These are phyloP conservation scores for Agrochola lychnidis DNA, from an alignment of 2,888 invertebrate genomes.

Conservation along the genomic window DNA sequence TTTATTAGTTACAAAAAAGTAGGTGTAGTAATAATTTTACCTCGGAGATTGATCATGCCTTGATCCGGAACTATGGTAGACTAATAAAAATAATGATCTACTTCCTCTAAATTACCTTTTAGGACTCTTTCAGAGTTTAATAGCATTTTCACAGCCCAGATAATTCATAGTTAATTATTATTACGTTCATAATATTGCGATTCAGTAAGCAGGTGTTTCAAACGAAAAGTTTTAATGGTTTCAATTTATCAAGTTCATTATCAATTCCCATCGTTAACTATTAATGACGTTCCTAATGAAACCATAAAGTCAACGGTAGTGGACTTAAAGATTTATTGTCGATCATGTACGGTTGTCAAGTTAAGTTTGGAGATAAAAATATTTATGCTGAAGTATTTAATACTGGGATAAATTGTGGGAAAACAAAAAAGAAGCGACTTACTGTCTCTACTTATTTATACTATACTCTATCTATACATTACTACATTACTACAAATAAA, in stretches of 20 bases:
- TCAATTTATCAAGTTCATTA: conserved; percentile 33
- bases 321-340: conserved; percentile 30
- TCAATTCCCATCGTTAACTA: conserved; percentile 46
- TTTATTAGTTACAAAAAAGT: no score
- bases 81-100: no score
- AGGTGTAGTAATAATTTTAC: no score
- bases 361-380: conserved; percentile 24
- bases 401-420: conserved; percentile 5
- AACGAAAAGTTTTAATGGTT: conserved; percentile 29
- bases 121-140: neutral
- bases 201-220: conserved; percentile 23
- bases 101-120: neutral
- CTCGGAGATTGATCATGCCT: no score
- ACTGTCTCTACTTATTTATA: neutral
- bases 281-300: conserved; percentile 50
- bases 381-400: neutral
- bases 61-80: no score
- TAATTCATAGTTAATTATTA: conserved; percentile 9
- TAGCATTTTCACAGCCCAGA: neutral
- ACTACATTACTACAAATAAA: no score
- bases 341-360: conserved; percentile 32
- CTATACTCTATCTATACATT: no score
- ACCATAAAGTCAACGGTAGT: conserved; percentile 46
- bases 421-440: neutral
- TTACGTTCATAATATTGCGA: conserved; percentile 19